These are phyloP conservation scores for Syritta pipiens DNA, from an alignment of 2,888 invertebrate species.

Conservation along the genomic window DNA sequence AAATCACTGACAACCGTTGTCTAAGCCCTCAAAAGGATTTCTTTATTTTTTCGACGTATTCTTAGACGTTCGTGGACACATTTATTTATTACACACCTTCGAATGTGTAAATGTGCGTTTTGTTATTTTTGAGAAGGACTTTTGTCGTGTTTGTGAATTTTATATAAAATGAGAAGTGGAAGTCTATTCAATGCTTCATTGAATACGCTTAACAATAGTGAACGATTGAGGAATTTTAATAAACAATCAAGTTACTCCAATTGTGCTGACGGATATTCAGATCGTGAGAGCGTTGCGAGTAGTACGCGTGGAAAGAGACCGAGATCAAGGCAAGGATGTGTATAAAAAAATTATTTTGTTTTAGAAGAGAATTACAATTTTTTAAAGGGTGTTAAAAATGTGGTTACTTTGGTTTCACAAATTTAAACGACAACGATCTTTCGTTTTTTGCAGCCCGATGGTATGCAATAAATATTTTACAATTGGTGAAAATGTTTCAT, in stretches of 20 bases:
- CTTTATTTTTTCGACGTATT: neutral
- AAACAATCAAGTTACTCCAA: slow-evolving; percentile 69
- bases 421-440: too few species aligned
- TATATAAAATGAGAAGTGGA: slow-evolving; percentile 78
- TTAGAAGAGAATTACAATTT: too few species aligned
- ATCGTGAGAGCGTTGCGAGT: slow-evolving; percentile 75
- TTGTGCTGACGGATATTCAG: slow-evolving; percentile 73
- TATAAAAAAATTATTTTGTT: too few species aligned
- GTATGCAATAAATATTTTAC: too few species aligned
- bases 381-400: too few species aligned
- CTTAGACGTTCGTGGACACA: neutral
- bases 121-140: neutral
- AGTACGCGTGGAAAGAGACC: slow-evolving; percentile 74
- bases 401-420: too few species aligned
- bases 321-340: slow-evolving; percentile 73
- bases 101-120: slow-evolving; percentile 1
- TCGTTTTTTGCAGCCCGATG: too few species aligned
- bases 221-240: slow-evolving; percentile 71
- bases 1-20: slow-evolving; percentile 54
- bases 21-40: slow-evolving; percentile 16
- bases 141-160: neutral
- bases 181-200: slow-evolving; percentile 74
- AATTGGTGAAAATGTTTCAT: too few species aligned
- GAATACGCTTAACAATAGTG: slow-evolving; percentile 74
- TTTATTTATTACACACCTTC: neutral